A percentile compares a stretch with the other conserved stretches of the same genome.
phyloP scores from a whole-genome alignment of 1,140 invertebrate genomes.

The Tetramorium parvispinum region DNA sequence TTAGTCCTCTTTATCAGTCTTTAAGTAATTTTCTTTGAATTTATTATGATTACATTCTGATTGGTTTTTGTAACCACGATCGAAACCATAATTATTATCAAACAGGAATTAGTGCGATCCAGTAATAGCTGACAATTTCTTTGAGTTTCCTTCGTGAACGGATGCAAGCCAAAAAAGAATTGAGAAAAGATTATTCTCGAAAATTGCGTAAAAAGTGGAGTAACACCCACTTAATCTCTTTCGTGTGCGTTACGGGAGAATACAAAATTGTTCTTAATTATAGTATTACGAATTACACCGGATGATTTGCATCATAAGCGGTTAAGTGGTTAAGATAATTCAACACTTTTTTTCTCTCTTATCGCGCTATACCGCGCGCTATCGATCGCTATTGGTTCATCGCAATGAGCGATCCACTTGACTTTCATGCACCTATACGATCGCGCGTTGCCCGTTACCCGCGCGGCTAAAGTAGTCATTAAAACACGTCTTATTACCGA shows the following conservation, averaged over 20 bases:
- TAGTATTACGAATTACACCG: slow-evolving; percentile 12
- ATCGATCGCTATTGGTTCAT: slow-evolving; percentile 33
- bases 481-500: slow-evolving; percentile 63
- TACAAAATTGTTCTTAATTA: background rate
- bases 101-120: background rate
- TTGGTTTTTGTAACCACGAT: too few species aligned
- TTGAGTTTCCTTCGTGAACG: background rate
- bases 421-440: slow-evolving; percentile 8
- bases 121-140: background rate
- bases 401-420: slow-evolving; percentile 40
- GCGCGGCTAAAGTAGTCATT: slow-evolving; percentile 36
- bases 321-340: slow-evolving; percentile 33
- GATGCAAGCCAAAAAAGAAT: background rate
- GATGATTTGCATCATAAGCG: slow-evolving; percentile 8
- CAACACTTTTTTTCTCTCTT: background rate
- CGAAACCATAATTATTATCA: too few species aligned
- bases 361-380: background rate
- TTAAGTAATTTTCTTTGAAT: background rate
- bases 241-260: background rate
- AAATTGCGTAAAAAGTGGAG: background rate
- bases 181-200: background rate
- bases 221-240: background rate
- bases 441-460: slow-evolving; percentile 35
- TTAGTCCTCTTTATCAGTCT: background rate
- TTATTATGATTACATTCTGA: background rate